phyloP scores from a whole-genome alignment of 92 coral and sea anemone genomes.

The Anthopleura xanthogrammica region DNA sequence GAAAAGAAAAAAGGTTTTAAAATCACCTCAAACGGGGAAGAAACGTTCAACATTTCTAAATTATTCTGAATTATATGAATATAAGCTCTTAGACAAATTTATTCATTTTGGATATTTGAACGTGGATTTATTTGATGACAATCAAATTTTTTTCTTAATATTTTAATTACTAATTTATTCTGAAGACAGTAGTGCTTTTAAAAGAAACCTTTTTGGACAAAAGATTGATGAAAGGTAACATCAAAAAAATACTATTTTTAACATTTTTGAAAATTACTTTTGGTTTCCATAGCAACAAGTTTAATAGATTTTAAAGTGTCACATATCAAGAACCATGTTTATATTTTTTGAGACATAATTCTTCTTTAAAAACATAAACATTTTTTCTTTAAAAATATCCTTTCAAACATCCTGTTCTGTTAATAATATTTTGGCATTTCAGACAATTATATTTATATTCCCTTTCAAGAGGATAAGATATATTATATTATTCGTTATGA shows the following conservation, averaged over 20 bases:
- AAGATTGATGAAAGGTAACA: not conserved
- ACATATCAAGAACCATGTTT: no score
- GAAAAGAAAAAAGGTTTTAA: not conserved
- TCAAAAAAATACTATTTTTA: not conserved
- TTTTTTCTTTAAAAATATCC: no score
- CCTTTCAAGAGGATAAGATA: no score
- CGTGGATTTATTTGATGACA: not conserved
- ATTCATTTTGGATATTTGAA: not conserved
- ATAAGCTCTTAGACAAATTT: no score
- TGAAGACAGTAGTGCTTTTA: not conserved
- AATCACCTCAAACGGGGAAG: not conserved
- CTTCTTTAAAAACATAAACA: no score
- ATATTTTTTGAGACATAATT: no score
- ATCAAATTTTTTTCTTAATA: not conserved
- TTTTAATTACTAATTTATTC: not conserved
- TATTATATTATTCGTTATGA: no score
- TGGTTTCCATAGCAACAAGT: not conserved
- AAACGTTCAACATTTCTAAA: not conserved
- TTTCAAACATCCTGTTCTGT: no score
- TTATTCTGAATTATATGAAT: not conserved
- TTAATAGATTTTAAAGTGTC: no score
- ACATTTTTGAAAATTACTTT: not conserved
- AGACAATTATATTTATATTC: no score
- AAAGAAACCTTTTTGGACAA: not conserved
- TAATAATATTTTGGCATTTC: no score